A percentile compares a stretch with the other conserved stretches of the same genome.
These are phyloP conservation scores for Naja naja DNA, from an alignment of 2,113 vertebrate genomes.

Conservation along the genomic window DNA sequence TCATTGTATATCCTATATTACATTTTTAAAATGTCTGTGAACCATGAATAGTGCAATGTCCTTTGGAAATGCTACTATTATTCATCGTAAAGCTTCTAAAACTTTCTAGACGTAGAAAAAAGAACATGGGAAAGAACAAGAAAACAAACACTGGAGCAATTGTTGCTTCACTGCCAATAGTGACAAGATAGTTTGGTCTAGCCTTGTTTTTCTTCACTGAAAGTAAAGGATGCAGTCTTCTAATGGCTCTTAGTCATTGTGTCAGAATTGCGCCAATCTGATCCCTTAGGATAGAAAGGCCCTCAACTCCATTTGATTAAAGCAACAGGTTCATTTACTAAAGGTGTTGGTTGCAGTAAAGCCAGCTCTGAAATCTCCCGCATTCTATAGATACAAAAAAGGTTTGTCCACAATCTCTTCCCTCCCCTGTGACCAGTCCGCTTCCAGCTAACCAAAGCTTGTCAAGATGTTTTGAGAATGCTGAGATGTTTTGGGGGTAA, in stretches of 20 bases:
- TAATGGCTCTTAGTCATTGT: neutral
- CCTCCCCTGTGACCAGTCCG: neutral
- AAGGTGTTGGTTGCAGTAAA: neutral
- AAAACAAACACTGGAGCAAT: neutral
- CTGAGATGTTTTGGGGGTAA: neutral
- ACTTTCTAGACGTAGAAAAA: neutral
- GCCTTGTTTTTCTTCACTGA: neutral
- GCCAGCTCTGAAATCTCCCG: neutral
- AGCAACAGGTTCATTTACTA: neutral
- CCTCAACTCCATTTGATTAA: neutral
- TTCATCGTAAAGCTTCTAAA: neutral
- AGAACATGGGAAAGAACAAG: neutral
- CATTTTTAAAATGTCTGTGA: conserved; percentile 13
- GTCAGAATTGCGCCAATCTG: neutral
- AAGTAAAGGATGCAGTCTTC: neutral
- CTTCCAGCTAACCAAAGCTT: neutral
- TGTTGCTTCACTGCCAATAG: neutral
- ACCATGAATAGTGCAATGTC: neutral
- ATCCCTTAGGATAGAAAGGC: neutral
- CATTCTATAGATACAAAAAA: neutral
- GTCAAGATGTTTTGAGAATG: neutral
- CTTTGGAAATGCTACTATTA: neutral
- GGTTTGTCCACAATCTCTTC: neutral
- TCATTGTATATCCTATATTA: neutral
- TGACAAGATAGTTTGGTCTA: neutral